Evolutionary conservation across 2,797 vertebrate genomes (phyloP).

Genomic region (Prionace glauca): DNA sequence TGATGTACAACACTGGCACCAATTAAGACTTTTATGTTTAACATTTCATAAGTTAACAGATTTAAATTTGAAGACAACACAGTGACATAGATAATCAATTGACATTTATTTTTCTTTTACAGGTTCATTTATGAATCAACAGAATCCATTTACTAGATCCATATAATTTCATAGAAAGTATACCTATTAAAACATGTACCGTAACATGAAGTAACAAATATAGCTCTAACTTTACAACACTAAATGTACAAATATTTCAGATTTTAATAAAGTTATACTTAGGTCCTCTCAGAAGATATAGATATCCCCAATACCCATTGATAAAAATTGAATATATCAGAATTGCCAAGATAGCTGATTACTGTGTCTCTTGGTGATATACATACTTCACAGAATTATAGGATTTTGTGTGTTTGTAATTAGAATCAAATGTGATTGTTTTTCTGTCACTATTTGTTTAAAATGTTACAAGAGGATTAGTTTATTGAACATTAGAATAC

Average conservation of each 20-base stretch:
- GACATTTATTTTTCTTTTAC: conserved; percentile 16
- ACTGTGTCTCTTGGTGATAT: not conserved
- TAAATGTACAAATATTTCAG: conserved; percentile 33
- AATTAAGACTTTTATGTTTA: not conserved
- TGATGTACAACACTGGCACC: not conserved
- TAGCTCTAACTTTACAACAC: conserved; percentile 21
- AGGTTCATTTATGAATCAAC: conserved; percentile 19
- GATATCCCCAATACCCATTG: not conserved
- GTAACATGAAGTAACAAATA: conserved; percentile 37
- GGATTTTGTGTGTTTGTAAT: not conserved
- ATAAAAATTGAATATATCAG: conserved; percentile 14
- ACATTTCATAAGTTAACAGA: not conserved
- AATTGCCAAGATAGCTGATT: conserved; percentile 21
- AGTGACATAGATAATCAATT: conserved; percentile 3
- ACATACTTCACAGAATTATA: not conserved
- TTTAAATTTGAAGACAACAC: conserved; percentile 20
- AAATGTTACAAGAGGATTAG: not conserved
- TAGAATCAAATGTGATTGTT: conserved; percentile 1
- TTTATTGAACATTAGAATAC: not conserved
- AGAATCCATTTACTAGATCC: conserved; percentile 15
- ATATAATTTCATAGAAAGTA: conserved; percentile 35
- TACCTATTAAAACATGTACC: conserved; percentile 30
- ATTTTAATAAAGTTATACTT: conserved; percentile 17
- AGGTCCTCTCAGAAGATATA: not conserved
- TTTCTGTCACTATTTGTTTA: not conserved